Evolutionary conservation across 2,888 invertebrate genomes (phyloP).

Genomic region (Apotomis capreana): DNA sequence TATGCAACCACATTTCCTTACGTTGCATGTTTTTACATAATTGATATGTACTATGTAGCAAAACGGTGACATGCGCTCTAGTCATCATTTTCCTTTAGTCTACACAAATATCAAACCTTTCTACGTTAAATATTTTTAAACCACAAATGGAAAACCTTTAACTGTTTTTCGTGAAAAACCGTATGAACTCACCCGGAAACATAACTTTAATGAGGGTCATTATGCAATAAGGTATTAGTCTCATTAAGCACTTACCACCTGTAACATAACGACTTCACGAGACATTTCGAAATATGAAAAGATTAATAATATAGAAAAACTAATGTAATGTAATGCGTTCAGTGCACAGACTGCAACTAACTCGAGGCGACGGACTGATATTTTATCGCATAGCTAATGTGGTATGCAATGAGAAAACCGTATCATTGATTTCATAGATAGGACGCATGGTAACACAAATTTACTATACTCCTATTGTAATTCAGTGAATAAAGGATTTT

Average conservation of each 20-base stretch:
- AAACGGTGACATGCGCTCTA: too few relatives aligned
- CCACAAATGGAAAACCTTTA: neutral
- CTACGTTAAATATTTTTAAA: neutral
- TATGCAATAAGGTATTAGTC: neutral
- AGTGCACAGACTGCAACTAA: neutral
- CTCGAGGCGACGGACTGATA: neutral
- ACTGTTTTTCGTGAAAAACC: neutral
- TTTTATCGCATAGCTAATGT: conserved; percentile 33
- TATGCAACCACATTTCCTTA: too few relatives aligned
- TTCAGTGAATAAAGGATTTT: too few relatives aligned
- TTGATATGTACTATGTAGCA: too few relatives aligned
- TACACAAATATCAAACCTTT: too few relatives aligned
- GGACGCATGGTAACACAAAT: conserved; percentile 9
- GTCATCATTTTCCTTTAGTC: too few relatives aligned
- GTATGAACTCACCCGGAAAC: neutral
- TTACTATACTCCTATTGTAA: neutral
- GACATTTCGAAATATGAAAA: neutral
- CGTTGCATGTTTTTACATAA: too few relatives aligned
- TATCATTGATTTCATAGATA: conserved; percentile 5
- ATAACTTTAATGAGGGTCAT: neutral
- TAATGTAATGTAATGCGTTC: neutral
- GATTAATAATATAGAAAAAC: neutral
- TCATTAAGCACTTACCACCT: conserved; percentile 17
- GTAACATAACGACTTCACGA: conserved; percentile 10
- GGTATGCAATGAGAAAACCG: conserved; percentile 27